phyloP scores from a whole-genome alignment of 2,113 vertebrate species.

The Psettodes erumei region DNA sequence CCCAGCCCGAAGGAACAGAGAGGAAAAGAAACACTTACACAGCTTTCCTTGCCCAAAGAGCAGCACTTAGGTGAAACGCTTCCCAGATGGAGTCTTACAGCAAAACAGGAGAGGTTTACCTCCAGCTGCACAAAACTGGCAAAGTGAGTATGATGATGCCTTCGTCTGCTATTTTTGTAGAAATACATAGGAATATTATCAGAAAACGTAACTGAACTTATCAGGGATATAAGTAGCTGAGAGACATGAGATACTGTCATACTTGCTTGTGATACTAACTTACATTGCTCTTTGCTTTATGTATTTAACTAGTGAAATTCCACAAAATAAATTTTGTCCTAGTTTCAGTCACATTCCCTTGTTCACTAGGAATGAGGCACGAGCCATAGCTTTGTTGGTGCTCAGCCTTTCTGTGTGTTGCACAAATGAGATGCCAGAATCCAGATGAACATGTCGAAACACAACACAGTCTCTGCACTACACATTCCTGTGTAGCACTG shows the following conservation, averaged over 20 bases:
- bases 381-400: not conserved
- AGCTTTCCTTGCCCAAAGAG: not conserved
- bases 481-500: slow-evolving; percentile 60
- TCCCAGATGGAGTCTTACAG: slow-evolving; percentile 70
- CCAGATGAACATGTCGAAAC: slow-evolving; percentile 65
- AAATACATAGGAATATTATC: not conserved
- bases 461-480: slow-evolving; percentile 18
- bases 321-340: not conserved
- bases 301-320: not conserved
- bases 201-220: too few species aligned
- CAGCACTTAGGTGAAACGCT: not conserved
- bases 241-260: not conserved
- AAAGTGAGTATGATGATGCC: slow-evolving; percentile 80
- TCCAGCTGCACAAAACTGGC: slow-evolving; percentile 74
- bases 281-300: not conserved
- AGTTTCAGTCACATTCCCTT: not conserved
- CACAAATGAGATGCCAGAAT: slow-evolving; percentile 14
- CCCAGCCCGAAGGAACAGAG: not conserved
- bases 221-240: not conserved
- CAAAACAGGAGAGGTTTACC: slow-evolving; percentile 78
- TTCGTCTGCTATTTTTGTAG: too few species aligned
- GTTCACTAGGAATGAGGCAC: not conserved
- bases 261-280: not conserved
- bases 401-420: not conserved
- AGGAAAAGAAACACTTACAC: not conserved